Evolutionary conservation across 1,140 invertebrate genomes (phyloP), one percentile per base, ranked within the genome.

Genomic region (Anastrepha obliqua): DNA sequence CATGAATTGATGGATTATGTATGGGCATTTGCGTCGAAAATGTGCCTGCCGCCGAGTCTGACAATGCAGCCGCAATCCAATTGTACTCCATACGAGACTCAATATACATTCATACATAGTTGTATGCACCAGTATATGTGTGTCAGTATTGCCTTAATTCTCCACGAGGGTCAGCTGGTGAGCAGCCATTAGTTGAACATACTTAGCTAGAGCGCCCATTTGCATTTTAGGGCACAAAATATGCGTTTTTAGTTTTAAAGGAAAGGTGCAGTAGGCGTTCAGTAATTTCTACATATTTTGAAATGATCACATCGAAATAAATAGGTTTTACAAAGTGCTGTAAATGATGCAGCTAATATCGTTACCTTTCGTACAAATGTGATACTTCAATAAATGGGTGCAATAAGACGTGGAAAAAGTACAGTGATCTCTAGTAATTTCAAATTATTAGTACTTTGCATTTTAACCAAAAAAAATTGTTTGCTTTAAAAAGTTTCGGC

Each of bases 11-110:
- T 81, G 74, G 74, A 81, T 81, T 81, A 81, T 81, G 74, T 81
- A 81, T 81, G 74, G 74, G n/a, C 47, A 81, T 81, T 81, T 81
- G 74, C 74, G 44, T 81, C 20, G 17, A 81, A 81, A 81, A 55
- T 55, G 3, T 81, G 74, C 74, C 74, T 81, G 74, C 74, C 74
- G 74, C 47, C 6, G 44, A 55, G 74, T 81, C 74, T 81, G 74
- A 51, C 74, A 55, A 20, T 55, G 15, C 74, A 7, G 47, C 51
- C 6, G n/a, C 7, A 20, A 81, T 58, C 42, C n/a, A 58, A 81
- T 55, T 58, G 44, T 55, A n/a, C 64, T 29, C 6, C 29, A 39
- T 67, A 39, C 3, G 7, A 2, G 29, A 2, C 17, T 78, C 29
- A 29, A 74, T 74, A 17, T 74, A 74, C 39, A 3, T 74, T 3